phyloP scores from a whole-genome alignment of 2,113 vertebrate genomes.

The Zapornia atra region DNA sequence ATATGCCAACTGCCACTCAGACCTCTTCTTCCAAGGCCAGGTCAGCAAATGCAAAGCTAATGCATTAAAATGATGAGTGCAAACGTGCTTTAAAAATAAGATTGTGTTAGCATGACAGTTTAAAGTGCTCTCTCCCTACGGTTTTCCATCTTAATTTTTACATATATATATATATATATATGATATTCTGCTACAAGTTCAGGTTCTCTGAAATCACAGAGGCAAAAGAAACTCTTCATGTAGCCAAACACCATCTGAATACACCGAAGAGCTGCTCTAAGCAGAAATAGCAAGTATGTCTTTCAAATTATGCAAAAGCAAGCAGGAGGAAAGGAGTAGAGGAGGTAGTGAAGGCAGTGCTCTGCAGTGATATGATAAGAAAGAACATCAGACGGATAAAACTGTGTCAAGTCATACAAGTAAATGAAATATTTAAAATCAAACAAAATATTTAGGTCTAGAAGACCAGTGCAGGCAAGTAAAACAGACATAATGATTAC shows the following conservation, averaged over 20 bases:
- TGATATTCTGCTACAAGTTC: background rate
- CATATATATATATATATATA: background rate
- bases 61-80: accelerated
- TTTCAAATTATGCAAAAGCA: slow-evolving; percentile 39
- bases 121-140: background rate
- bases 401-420: background rate
- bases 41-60: background rate
- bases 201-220: background rate
- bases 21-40: background rate
- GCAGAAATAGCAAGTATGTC: slow-evolving; percentile 26
- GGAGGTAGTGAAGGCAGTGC: background rate
- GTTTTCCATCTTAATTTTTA: background rate
- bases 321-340: background rate
- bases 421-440: slow-evolving; percentile 18
- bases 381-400: slow-evolving; percentile 38
- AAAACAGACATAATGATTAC: slow-evolving; percentile 39
- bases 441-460: background rate
- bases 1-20: background rate
- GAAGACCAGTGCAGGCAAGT: background rate
- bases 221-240: background rate
- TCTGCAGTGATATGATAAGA: slow-evolving; percentile 8
- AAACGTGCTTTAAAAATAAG: slow-evolving; percentile 10
- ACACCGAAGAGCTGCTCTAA: background rate
- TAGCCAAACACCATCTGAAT: background rate
- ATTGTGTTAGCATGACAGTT: background rate